Percentiles rank a stretch among this genome's conserved stretches.
Evolutionary conservation across 2,797 vertebrate species (phyloP).

Genomic region (Hephaestus fuliginosus): DNA sequence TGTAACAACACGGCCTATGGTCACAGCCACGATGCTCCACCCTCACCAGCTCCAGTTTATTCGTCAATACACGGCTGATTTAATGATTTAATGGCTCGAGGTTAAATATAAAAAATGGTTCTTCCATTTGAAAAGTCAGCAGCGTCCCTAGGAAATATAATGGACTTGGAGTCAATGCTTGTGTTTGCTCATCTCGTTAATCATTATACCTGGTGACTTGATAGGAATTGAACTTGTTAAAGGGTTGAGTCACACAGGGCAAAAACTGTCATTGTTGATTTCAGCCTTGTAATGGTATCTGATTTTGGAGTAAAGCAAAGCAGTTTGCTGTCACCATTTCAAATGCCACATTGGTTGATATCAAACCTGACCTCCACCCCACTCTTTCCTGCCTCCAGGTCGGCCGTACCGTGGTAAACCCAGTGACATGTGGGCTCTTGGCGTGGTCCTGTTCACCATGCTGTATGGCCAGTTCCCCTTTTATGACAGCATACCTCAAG

Average conservation of each 20-base stretch:
- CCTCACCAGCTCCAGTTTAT: constrained; percentile 39
- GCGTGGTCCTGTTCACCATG: constrained; percentile 99
- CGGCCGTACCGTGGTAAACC: constrained; percentile 97
- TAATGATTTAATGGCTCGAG: constrained; percentile 37
- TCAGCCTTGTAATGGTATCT: background rate
- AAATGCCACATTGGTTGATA: background rate
- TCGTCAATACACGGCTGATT: constrained; percentile 24
- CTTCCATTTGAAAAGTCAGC: constrained; percentile 4
- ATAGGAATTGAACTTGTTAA: constrained; percentile 26
- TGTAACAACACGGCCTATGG: constrained; percentile 73
- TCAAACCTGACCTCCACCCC: background rate
- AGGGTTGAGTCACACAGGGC: constrained; percentile 16
- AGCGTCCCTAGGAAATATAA: constrained; percentile 16
- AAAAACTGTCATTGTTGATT: constrained; percentile 18
- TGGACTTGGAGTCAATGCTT: constrained; percentile 14
- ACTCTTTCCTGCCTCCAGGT: constrained; percentile 81
- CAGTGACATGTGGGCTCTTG: constrained; percentile 99
- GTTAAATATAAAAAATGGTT: constrained; percentile 12
- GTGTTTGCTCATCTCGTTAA: constrained; percentile 51
- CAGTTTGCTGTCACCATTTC: background rate
- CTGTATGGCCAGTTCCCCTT: constrained; percentile 99
- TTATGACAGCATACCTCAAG: constrained; percentile 99
- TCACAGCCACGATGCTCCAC: constrained; percentile 58
- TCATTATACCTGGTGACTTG: constrained; percentile 45
- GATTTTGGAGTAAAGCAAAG: background rate